Percentiles rank a stretch among this genome's conserved stretches.
Evolutionary conservation across 2,797 vertebrate genomes (phyloP).

Genomic region (Prionace glauca): DNA sequence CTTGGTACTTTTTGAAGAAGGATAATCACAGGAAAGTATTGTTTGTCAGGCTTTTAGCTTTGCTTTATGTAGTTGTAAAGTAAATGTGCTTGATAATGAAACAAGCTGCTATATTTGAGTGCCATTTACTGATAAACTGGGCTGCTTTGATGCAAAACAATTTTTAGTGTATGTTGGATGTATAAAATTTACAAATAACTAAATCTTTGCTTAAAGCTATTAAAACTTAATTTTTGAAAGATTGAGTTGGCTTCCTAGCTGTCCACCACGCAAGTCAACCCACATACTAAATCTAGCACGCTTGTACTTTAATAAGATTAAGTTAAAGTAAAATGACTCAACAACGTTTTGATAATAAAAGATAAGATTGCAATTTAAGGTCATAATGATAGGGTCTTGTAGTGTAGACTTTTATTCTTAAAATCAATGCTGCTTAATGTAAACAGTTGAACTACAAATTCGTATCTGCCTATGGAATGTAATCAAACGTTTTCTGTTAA

Average conservation of each 20-base stretch:
- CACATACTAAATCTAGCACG: not conserved
- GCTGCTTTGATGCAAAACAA: not conserved
- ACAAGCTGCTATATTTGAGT: not conserved
- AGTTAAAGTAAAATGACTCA: not conserved
- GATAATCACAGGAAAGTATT: not conserved
- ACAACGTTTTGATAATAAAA: not conserved
- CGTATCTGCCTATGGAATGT: not conserved
- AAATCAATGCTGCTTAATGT: not conserved
- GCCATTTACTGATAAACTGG: not conserved
- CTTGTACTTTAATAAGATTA: not conserved
- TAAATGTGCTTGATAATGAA: not conserved
- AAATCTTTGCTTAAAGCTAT: not conserved
- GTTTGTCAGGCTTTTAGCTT: not conserved
- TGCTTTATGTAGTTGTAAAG: not conserved
- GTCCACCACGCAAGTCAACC: not conserved
- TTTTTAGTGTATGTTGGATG: not conserved
- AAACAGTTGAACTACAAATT: not conserved
- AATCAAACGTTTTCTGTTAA: not conserved
- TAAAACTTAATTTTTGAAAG: not conserved
- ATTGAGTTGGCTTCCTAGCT: not conserved
- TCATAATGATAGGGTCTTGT: not conserved
- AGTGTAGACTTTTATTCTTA: not conserved
- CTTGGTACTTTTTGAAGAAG: not conserved
- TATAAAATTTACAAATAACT: not conserved
- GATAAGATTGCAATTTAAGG: not conserved